phyloP scores from a whole-genome alignment of 1,140 invertebrate genomes.

The Solenopsis invicta region DNA sequence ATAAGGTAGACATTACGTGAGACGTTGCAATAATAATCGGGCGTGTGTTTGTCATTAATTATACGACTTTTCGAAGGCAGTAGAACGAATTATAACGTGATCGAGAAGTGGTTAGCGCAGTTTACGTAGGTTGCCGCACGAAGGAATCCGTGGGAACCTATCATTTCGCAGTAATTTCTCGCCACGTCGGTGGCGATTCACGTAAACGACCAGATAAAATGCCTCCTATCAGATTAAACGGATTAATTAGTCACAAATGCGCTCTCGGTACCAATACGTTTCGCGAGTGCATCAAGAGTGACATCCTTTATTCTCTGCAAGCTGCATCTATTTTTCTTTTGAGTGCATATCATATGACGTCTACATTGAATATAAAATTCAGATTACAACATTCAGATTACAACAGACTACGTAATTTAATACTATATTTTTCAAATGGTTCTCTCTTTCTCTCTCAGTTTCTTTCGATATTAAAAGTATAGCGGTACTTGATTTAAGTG shows the following conservation, averaged over 20 bases:
- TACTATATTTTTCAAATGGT: background rate
- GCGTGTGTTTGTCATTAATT: constrained; percentile 57
- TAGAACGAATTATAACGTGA: constrained; percentile 56
- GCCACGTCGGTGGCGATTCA: constrained; percentile 54
- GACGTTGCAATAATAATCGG: constrained; percentile 52
- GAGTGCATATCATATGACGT: background rate
- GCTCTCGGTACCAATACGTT: background rate
- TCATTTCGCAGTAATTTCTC: constrained; percentile 66
- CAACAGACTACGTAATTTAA: background rate
- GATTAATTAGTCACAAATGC: constrained; percentile 43
- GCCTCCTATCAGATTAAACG: constrained; percentile 14
- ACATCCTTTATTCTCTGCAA: background rate
- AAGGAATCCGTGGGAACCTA: constrained; percentile 64
- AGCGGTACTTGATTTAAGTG: background rate
- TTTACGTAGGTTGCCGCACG: constrained; percentile 54
- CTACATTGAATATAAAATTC: background rate
- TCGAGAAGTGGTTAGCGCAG: constrained; percentile 51
- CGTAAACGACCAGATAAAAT: constrained; percentile 52
- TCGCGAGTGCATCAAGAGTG: background rate
- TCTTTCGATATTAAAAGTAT: background rate
- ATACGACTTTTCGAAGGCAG: constrained; percentile 58
- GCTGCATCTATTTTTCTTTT: background rate
- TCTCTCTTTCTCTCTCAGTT: background rate
- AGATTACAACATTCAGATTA: background rate
- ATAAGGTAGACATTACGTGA: constrained; percentile 54